phyloP scores from a whole-genome alignment of 2,113 vertebrate species.

The Alexandromys fortis region DNA sequence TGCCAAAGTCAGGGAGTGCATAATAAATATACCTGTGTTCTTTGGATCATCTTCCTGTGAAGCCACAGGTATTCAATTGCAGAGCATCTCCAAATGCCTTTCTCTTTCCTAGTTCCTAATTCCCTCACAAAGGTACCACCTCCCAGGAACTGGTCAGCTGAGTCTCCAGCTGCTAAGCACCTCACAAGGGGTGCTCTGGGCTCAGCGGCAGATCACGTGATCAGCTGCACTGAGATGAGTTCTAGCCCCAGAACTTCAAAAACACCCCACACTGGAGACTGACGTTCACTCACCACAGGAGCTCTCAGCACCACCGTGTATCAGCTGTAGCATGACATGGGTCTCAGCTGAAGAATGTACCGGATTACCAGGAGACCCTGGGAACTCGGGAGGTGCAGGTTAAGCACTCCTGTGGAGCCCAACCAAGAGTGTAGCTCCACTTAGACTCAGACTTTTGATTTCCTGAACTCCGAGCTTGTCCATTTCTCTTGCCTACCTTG shows the following conservation, averaged over 20 bases:
- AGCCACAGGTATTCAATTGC: too few relatives aligned
- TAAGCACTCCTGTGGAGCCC: neutral
- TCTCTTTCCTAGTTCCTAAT: neutral
- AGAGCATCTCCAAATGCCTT: too few relatives aligned
- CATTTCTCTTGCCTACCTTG: neutral
- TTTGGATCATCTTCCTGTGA: neutral
- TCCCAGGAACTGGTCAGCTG: neutral
- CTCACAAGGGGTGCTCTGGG: neutral
- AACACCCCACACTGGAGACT: neutral
- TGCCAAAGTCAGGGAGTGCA: neutral
- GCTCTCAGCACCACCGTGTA: neutral
- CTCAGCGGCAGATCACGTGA: neutral
- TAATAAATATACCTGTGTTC: neutral
- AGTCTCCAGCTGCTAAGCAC: neutral
- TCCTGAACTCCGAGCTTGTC: neutral
- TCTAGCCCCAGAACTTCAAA: neutral
- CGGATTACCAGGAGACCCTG: neutral
- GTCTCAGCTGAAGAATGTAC: neutral
- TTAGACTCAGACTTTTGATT: neutral
- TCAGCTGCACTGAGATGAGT: neutral
- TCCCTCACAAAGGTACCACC: neutral
- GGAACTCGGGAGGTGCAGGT: neutral
- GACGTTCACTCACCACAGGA: neutral
- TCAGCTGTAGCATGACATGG: accelerated
- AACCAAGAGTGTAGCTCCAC: accelerated